Conservation (phyloP, 2,888 invertebrate species). For the Glomeris marginata region DNA sequence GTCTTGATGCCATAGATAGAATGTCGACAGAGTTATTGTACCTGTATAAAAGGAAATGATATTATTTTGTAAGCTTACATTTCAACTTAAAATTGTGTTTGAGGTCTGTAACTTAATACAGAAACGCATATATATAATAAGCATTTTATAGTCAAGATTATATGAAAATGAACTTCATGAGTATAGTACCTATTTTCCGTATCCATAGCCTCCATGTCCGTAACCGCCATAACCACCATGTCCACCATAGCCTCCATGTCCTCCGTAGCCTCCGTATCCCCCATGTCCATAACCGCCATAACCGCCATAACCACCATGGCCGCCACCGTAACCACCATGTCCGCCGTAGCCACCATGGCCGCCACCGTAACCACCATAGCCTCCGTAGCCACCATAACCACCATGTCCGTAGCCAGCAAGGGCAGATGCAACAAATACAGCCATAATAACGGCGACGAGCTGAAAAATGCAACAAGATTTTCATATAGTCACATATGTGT, state of each 20-base stretch:
- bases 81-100: no score
- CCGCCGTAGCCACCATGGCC: slow-evolving; percentile 6
- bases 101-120: no score
- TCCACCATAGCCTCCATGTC: slow-evolving; percentile 12
- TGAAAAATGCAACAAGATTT: no score
- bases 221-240: slow-evolving; percentile 12
- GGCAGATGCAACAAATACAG: slow-evolving; percentile 1
- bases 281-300: slow-evolving; percentile 13
- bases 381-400: slow-evolving; percentile 13
- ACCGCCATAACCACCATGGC: slow-evolving; percentile 12
- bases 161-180: no score
- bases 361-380: slow-evolving; percentile 9
- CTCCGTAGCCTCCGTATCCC: slow-evolving; percentile 12
- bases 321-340: slow-evolving; percentile 12
- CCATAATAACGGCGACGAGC: neutral
- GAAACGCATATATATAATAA: no score
- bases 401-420: slow-evolving; percentile 9
- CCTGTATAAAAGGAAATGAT: no score
- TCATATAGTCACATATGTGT: no score
- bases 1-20: no score
- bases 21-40: no score
- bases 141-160: no score
- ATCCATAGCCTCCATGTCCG: slow-evolving; percentile 1
- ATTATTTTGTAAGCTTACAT: no score
- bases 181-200: no score